A percentile compares a stretch with the other conserved stretches of the same genome.
Evolutionary conservation across 2,113 vertebrate species (phyloP).

Genomic region (Numida meleagris): DNA sequence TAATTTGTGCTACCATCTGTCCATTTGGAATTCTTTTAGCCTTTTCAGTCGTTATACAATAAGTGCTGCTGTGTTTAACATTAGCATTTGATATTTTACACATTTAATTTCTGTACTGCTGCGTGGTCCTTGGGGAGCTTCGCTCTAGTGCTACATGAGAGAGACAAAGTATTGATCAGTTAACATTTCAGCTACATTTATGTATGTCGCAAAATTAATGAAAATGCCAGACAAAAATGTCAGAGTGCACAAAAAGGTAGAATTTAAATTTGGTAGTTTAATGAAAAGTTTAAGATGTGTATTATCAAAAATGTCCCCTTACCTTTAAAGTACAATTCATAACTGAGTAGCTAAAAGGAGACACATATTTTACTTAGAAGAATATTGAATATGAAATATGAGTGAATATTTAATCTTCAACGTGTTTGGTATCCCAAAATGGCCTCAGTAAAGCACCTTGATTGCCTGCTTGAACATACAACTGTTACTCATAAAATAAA

Average conservation of each 20-base stretch:
- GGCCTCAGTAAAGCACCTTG: constrained; percentile 39
- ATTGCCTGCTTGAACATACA: constrained; percentile 22
- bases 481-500: constrained; percentile 33
- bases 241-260: constrained; percentile 88
- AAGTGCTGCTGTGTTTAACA: constrained; percentile 87
- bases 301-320: constrained; percentile 79
- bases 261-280: constrained; percentile 85
- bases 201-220: constrained; percentile 90
- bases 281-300: constrained; percentile 83
- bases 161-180: constrained; percentile 96
- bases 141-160: constrained; percentile 82
- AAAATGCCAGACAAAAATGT: constrained; percentile 93
- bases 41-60: constrained; percentile 84
- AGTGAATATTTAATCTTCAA: constrained; percentile 47
- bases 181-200: constrained; percentile 93
- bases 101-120: constrained; percentile 90
- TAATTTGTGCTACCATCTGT: constrained; percentile 90
- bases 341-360: constrained; percentile 69
- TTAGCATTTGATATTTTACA: constrained; percentile 96
- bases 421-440: constrained; percentile 65
- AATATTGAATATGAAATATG: constrained; percentile 72
- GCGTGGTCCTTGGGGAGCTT: constrained; percentile 79
- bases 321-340: constrained; percentile 74
- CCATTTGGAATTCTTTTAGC: constrained; percentile 86
- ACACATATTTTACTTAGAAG: constrained; percentile 75